These are phyloP conservation scores for Menidia beryllina DNA, from an alignment of 2,113 vertebrate genomes.

Conservation along the genomic window DNA sequence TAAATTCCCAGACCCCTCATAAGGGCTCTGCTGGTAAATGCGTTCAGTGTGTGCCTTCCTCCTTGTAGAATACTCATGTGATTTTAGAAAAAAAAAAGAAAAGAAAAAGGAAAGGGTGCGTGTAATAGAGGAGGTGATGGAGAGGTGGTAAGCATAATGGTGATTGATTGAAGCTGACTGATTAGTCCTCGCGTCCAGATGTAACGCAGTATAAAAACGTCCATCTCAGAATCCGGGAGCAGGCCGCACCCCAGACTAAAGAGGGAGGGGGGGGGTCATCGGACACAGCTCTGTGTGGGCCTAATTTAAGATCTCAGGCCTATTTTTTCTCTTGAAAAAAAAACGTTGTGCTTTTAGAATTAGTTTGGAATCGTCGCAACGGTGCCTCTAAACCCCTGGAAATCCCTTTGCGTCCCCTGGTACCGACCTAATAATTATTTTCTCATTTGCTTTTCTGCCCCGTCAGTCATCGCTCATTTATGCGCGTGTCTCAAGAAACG, in stretches of 20 bases:
- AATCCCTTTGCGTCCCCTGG: conserved; percentile 2
- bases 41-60: conserved; percentile 90
- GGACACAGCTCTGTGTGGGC: conserved; percentile 22
- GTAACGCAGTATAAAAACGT: conserved; percentile 68
- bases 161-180: conserved; percentile 70
- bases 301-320: conserved; percentile 58
- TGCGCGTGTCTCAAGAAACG: background rate
- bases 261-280: conserved; percentile 30
- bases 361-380: conserved; percentile 36
- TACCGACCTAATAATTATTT: conserved; percentile 19
- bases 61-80: conserved; percentile 46
- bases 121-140: conserved; percentile 68
- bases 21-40: conserved; percentile 96
- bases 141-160: conserved; percentile 66
- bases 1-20: conserved; percentile 98
- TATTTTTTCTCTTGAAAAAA: conserved; percentile 40
- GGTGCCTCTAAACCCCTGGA: background rate
- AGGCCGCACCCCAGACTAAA: conserved; percentile 53
- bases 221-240: conserved; percentile 53
- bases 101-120: background rate
- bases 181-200: conserved; percentile 73
- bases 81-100: conserved; percentile 30
- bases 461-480: conserved; percentile 26
- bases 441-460: conserved; percentile 18
- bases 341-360: conserved; percentile 29